Base-by-base conservation (phyloP, 2,113 vertebrate species). In the Saguinus imperator region DNA sequence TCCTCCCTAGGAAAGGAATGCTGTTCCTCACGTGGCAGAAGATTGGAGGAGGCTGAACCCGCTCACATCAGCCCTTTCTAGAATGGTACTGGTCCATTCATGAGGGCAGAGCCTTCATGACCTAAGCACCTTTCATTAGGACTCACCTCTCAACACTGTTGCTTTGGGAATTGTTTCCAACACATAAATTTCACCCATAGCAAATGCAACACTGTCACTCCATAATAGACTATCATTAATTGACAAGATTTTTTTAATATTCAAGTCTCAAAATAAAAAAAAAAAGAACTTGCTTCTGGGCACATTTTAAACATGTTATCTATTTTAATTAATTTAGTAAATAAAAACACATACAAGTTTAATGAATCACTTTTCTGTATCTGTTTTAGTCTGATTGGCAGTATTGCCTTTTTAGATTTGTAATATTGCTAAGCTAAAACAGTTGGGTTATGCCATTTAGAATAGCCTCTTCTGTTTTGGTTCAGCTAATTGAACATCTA, bases 311-410 rank as follows among this genome's bases (percentile, higher is more conserved):
- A 89, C 95, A 89, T 94, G 95, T 94, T 93, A 97, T 96, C 58
- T 75, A 90, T 94, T 97, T 83, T 97, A 98, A 98, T 98, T 98
- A 96, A 98, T 97, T 98, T 98, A 97, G 72, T 97, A 97, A 98
- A 98, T 98, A 96, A 98, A 98, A 98, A 1, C 66, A 95, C 10
- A 6, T 77, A 97, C 21, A 70, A 94, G 57, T 94, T 98, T 96
- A 97, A 95, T 94, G 93, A 80, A 95, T 97, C 45, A 89, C 88
- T 98, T 97, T 96, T 93, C 94, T 86, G 43, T 3, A 66, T 66
- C 57, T 82, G 93, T 94, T 97, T 96, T 72, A 94, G 86, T 95
- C 91, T 94, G 58, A 87, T 35, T 90, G 57, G 45, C 50, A 97
- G 79, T 66, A 68, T 76, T 96, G n/a, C 87, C 52, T 43, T 83